These are phyloP conservation scores for Danionella dracula DNA, from an alignment of 2,797 vertebrate genomes.

Conservation along the genomic window DNA sequence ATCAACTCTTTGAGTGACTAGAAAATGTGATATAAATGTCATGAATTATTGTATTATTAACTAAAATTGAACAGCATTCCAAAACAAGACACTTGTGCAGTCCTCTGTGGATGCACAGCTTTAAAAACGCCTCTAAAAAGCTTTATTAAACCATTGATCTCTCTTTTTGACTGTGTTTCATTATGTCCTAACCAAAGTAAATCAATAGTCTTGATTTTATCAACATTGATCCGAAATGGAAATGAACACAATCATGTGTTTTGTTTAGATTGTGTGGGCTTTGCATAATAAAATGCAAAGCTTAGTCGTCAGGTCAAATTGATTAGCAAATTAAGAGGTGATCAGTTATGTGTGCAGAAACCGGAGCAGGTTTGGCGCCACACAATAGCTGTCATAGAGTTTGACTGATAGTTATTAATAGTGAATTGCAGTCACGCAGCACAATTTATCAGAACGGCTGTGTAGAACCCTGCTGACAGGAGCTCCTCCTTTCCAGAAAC, in stretches of 20 bases:
- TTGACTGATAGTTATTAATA: slow-evolving; percentile 28
- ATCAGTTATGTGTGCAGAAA: slow-evolving; percentile 16
- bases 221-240: not conserved
- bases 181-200: not conserved
- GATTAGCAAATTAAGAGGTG: slow-evolving; percentile 28
- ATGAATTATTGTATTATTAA: too few species aligned
- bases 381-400: slow-evolving; percentile 10
- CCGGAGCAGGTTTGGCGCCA: not conserved
- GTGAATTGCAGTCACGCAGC: slow-evolving; percentile 26
- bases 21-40: too few species aligned
- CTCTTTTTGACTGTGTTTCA: not conserved
- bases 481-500: slow-evolving; percentile 14
- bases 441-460: slow-evolving; percentile 15
- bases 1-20: too few species aligned
- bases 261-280: not conserved
- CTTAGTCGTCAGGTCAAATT: slow-evolving; percentile 23
- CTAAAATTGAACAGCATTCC: not conserved
- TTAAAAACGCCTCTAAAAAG: not conserved
- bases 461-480: slow-evolving; percentile 19
- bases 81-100: not conserved
- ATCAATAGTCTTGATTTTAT: not conserved
- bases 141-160: not conserved
- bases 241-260: not conserved
- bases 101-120: not conserved
- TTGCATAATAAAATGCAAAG: slow-evolving; percentile 24